Conservation (phyloP, 2,888 invertebrate genomes). For the Antheraea assamensis region DNA sequence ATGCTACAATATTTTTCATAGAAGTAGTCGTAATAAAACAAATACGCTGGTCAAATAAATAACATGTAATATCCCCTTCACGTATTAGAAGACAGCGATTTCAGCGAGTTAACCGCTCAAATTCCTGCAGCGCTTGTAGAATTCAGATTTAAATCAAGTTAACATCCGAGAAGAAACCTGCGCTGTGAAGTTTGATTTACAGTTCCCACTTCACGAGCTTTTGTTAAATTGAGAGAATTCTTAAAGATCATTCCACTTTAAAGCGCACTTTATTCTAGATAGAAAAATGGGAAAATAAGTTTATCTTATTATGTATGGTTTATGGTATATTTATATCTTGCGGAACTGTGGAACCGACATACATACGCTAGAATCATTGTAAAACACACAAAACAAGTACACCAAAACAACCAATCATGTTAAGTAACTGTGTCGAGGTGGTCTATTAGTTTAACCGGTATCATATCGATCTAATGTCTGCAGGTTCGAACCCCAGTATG, state of each 20-base stretch:
- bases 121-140: conserved; percentile 1
- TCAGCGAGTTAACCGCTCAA: not conserved
- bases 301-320: not conserved
- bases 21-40: not conserved
- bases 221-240: not conserved
- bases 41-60: not conserved
- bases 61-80: not conserved
- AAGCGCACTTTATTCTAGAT: not conserved
- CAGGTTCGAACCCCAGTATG: too few relatives aligned
- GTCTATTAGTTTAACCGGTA: too few relatives aligned
- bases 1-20: not conserved
- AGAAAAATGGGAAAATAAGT: not conserved
- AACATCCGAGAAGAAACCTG: not conserved
- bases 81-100: not conserved
- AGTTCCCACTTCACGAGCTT: not conserved
- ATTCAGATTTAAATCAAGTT: conserved; percentile 4
- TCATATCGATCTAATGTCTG: too few relatives aligned
- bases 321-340: not conserved
- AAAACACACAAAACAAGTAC: too few relatives aligned
- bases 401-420: too few relatives aligned
- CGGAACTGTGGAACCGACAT: too few relatives aligned
- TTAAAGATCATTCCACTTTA: not conserved
- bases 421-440: too few relatives aligned
- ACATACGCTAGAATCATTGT: too few relatives aligned
- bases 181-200: not conserved